A percentile compares a stretch with the other conserved stretches of the same genome.
Evolutionary conservation across 2,888 invertebrate species (phyloP).

Genomic region (Hemistola chrysoprasaria): DNA sequence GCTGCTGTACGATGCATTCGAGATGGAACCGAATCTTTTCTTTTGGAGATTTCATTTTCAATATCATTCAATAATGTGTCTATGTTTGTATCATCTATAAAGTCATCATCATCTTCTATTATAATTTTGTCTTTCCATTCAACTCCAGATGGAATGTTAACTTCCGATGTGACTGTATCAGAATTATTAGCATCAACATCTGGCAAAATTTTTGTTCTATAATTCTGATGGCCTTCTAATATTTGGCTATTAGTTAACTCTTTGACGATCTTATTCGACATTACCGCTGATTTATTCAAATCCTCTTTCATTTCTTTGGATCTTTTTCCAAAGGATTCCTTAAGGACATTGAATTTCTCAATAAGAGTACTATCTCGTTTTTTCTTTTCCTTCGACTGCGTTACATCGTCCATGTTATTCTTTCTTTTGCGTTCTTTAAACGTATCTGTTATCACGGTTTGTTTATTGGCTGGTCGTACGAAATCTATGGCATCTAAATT

Average conservation of each 20-base stretch:
- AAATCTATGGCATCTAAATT: conserved; percentile 3
- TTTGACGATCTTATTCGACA: conserved; percentile 34
- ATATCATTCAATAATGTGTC: conserved; percentile 56
- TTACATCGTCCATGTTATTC: conserved; percentile 34
- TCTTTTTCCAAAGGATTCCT: conserved; percentile 50
- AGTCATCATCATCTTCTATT: conserved; percentile 37
- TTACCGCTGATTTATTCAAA: conserved; percentile 31
- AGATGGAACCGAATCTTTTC: conserved; percentile 1
- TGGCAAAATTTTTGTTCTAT: neutral
- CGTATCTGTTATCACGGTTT: conserved; percentile 46
- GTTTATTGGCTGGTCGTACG: conserved; percentile 27
- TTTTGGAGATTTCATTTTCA: conserved; percentile 57
- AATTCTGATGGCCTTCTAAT: too few species aligned
- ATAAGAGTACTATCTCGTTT: conserved; percentile 55
- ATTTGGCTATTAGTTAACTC: conserved; percentile 20
- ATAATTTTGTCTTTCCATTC: conserved; percentile 19
- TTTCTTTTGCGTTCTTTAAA: conserved; percentile 62
- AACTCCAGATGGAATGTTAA: conserved; percentile 9
- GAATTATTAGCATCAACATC: neutral
- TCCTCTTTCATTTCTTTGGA: conserved; percentile 44
- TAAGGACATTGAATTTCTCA: conserved; percentile 53
- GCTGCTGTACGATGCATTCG: conserved; percentile 1
- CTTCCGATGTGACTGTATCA: neutral
- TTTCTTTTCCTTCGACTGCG: conserved; percentile 60
- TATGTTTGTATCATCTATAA: conserved; percentile 48